Evolutionary conservation across 2,797 vertebrate species (phyloP), one percentile per base, ranked within the genome.

Genomic region (Halcyon chelicuti): DNA sequence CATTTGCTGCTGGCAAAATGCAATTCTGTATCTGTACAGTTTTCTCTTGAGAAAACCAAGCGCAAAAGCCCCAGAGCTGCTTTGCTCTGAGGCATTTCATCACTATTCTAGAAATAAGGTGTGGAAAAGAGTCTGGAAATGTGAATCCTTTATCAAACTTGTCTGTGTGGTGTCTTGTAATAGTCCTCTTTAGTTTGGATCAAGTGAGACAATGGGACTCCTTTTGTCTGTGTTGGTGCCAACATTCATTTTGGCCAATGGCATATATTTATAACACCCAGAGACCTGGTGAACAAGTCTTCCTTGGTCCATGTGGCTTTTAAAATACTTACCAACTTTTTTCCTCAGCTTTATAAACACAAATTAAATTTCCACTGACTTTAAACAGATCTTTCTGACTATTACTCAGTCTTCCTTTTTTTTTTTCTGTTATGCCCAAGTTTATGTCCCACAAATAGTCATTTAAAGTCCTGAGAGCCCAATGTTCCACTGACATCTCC

Each of bases 41-140:
- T 91, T 54, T 90, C 91, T 83, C 78, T 29, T 19, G 81, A 94
- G 85, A 93, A 93, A 94, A 86, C 14, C 0, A 5, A 91, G 87
- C 0, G 0, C 76, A 92, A 85, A 95, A 31, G 52, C 52, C 39
- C 87, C 73, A 61, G 54, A 0, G 0, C 57, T 65, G 49, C 49
- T 80, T 94, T 75, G 89, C 81, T 91, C 66, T 72, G 61, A 73
- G 91, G 79, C 65, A 44, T 84, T 95, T 94, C 58, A 75, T 94
- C 87, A 75, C 81, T 78, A 33, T 44, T 58, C 46, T 68, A 78
- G 89, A 94, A 93, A 78, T 37, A 86, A 91, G 93, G 54, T 78
- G 54, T 68, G 58, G 72, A 93, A 96, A 94, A 81, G 68, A 63
- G 33, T 31, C 68, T 88, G 73, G 88, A 89, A 86, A 58, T 39